These are phyloP conservation scores for Drosophila barbarae DNA, from an alignment of 2,888 invertebrate species.

Conservation along the genomic window DNA sequence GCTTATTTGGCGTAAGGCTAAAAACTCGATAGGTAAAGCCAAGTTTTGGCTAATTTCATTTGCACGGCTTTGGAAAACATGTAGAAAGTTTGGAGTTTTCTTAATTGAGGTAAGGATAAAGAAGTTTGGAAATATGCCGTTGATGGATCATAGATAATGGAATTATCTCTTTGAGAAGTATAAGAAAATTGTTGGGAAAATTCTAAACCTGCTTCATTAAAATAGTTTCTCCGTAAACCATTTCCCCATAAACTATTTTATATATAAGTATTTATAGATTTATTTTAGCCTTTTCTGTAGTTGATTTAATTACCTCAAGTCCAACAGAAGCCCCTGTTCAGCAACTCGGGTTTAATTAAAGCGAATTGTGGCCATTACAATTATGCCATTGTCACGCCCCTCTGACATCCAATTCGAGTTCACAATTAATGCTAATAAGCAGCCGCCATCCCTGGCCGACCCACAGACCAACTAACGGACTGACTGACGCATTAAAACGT, in stretches of 20 bases:
- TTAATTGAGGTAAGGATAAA: background rate
- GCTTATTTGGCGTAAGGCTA: conserved; percentile 5
- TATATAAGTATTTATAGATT: background rate
- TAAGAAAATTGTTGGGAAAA: background rate
- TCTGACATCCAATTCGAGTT: conserved; percentile 42
- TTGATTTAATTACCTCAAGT: conserved; percentile 11
- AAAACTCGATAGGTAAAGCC: background rate
- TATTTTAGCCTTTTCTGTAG: background rate
- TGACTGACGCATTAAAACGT: conserved; percentile 32
- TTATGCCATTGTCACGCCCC: conserved; percentile 49
- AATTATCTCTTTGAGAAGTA: background rate
- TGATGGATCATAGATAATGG: too few species aligned
- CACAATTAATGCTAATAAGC: conserved; percentile 60
- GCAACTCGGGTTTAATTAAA: conserved; percentile 40
- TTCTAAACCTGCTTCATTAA: too few species aligned
- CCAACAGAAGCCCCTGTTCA: background rate
- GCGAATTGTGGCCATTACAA: conserved; percentile 51
- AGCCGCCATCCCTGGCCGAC: conserved; percentile 3
- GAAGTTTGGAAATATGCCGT: background rate
- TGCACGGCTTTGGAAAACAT: background rate
- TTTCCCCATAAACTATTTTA: background rate
- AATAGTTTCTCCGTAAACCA: background rate
- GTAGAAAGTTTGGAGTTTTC: background rate
- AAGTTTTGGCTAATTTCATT: conserved; percentile 15
- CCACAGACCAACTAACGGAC: background rate